Evolutionary conservation across 2,113 vertebrate genomes (phyloP).

Genomic region (Amblyopsis rosae): DNA sequence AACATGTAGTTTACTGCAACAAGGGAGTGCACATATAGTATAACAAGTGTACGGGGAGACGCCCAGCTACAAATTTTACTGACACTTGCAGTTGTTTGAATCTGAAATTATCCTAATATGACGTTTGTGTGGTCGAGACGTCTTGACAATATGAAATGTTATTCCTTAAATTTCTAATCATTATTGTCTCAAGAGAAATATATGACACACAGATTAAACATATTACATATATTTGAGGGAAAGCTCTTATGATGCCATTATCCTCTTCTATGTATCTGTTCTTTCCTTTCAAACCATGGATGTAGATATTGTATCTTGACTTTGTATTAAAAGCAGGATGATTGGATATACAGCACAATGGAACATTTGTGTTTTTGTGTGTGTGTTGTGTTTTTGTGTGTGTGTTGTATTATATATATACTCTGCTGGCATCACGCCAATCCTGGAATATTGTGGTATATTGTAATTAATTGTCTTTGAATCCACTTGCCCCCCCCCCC

Average conservation of each 20-base stretch:
- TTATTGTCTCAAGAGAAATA: constrained; percentile 70
- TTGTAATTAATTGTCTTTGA: too few species aligned
- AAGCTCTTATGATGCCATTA: constrained; percentile 62
- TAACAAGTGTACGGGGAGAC: constrained; percentile 67
- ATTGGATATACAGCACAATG: constrained; percentile 76
- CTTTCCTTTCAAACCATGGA: constrained; percentile 80
- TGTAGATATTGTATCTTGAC: constrained; percentile 94
- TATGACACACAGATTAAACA: constrained; percentile 55
- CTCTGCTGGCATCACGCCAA: too few species aligned
- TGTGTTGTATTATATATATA: neutral
- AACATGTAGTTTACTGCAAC: constrained; percentile 58
- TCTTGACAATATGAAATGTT: constrained; percentile 73
- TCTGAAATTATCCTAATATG: constrained; percentile 65
- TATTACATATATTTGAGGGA: constrained; percentile 63
- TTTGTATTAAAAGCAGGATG: constrained; percentile 98
- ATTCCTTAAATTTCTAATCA: constrained; percentile 70
- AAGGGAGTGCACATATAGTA: constrained; percentile 65
- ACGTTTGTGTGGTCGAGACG: constrained; percentile 69
- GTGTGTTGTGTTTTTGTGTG: neutral
- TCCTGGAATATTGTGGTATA: too few species aligned
- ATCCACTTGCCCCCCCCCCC: too few species aligned
- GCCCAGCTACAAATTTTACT: constrained; percentile 43
- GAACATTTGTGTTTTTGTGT: constrained; percentile 17
- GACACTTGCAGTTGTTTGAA: constrained; percentile 52
- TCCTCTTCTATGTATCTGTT: constrained; percentile 70